A percentile compares a stretch with the other conserved stretches of the same genome.
Conservation (phyloP, 2,113 vertebrate genomes). For the Lophura nycthemera region DNA sequence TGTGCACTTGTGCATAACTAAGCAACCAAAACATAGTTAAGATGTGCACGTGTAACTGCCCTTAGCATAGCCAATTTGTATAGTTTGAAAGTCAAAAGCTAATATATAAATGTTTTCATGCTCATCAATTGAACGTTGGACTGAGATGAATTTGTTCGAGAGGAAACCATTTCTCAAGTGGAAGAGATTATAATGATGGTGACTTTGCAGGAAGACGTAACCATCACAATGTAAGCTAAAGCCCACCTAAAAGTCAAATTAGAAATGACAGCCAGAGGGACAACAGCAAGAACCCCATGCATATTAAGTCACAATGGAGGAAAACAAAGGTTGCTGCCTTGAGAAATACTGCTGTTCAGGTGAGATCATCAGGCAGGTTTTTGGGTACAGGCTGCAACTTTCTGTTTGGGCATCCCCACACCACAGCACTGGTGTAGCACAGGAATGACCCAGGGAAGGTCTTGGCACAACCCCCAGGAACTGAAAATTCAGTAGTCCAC, state of each 20-base stretch:
- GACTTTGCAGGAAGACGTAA: slow-evolving; percentile 57
- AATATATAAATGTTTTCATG: background rate
- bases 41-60: too few species aligned
- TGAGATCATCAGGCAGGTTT: background rate
- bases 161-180: slow-evolving; percentile 53
- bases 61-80: too few species aligned
- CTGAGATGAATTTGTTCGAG: too few species aligned
- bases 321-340: background rate
- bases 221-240: too few species aligned
- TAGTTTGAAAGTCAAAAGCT: too few species aligned
- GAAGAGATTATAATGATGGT: background rate
- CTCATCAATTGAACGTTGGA: too few species aligned
- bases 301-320: too few species aligned
- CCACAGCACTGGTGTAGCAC: background rate
- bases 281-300: too few species aligned
- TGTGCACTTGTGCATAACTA: background rate
- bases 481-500: background rate
- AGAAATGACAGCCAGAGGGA: too few species aligned
- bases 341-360: background rate
- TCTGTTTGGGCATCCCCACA: background rate
- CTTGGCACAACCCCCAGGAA: background rate
- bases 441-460: accelerated
- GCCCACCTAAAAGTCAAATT: too few species aligned
- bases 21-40: background rate
- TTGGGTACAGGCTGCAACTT: background rate